Conservation (phyloP, 2,797 vertebrate genomes). For the Sternotherus odoratus region DNA sequence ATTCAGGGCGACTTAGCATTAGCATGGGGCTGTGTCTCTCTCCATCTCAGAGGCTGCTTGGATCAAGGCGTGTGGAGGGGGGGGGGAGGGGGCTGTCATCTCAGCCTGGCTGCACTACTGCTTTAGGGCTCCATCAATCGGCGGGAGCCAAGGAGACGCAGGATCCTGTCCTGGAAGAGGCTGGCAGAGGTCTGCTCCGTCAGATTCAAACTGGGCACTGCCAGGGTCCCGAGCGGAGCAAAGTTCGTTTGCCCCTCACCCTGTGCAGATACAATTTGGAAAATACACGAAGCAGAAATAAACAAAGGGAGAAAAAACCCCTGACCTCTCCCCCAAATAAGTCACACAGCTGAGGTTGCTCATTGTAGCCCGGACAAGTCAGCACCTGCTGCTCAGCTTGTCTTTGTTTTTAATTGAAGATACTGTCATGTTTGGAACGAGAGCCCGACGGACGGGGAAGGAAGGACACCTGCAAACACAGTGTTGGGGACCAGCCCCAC, state of each 20-base stretch:
- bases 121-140: not conserved
- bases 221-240: not conserved
- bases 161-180: not conserved
- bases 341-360: not conserved
- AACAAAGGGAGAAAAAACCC: not conserved
- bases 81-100: not conserved
- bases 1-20: no score
- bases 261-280: not conserved
- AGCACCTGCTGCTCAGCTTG: not conserved
- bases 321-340: not conserved
- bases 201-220: not conserved
- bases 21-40: no score
- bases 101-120: not conserved
- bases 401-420: not conserved
- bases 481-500: not conserved
- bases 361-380: not conserved
- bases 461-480: not conserved
- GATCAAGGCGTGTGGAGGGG: not conserved
- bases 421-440: not conserved
- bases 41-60: not conserved
- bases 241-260: not conserved
- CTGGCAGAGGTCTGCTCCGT: not conserved
- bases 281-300: not conserved
- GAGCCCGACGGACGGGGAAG: not conserved
- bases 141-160: not conserved